phyloP scores from a whole-genome alignment of 2,888 invertebrate genomes.

The Dryobotodes eremita region DNA sequence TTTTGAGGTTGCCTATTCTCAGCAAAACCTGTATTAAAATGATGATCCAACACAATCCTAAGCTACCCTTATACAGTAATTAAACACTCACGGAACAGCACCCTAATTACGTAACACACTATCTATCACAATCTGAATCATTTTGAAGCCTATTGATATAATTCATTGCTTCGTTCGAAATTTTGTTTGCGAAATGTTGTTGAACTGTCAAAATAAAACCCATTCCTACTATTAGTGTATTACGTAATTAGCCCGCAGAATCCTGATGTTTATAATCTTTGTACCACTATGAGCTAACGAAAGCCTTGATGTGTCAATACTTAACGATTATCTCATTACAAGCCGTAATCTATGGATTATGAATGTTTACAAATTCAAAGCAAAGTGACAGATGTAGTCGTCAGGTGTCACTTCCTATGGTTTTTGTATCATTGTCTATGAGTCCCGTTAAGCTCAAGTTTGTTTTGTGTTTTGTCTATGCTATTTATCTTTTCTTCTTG shows the following conservation, averaged over 20 bases:
- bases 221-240: too few relatives aligned
- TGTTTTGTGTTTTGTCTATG: constrained; percentile 37
- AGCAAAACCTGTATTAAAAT: not conserved
- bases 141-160: too few relatives aligned
- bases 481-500: constrained; percentile 32
- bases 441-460: constrained; percentile 50
- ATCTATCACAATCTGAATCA: too few relatives aligned
- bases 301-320: constrained; percentile 16
- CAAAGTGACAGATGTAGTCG: constrained; percentile 52
- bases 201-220: too few relatives aligned
- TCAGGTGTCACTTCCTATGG: constrained; percentile 39
- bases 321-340: constrained; percentile 49
- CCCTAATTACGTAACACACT: too few relatives aligned
- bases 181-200: too few relatives aligned
- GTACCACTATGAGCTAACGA: constrained; percentile 1
- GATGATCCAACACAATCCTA: not conserved
- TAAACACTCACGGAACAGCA: constrained; percentile 1
- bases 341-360: constrained; percentile 49
- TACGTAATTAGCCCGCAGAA: too few relatives aligned
- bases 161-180: too few relatives aligned
- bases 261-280: constrained; percentile 2
- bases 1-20: not conserved
- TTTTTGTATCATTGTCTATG: constrained; percentile 34
- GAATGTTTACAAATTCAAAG: constrained; percentile 49
- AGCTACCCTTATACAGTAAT: not conserved